Evolutionary conservation across 2,113 vertebrate species (phyloP), one percentile per base, ranked within the genome.

Genomic region (Scopus umbretta): DNA sequence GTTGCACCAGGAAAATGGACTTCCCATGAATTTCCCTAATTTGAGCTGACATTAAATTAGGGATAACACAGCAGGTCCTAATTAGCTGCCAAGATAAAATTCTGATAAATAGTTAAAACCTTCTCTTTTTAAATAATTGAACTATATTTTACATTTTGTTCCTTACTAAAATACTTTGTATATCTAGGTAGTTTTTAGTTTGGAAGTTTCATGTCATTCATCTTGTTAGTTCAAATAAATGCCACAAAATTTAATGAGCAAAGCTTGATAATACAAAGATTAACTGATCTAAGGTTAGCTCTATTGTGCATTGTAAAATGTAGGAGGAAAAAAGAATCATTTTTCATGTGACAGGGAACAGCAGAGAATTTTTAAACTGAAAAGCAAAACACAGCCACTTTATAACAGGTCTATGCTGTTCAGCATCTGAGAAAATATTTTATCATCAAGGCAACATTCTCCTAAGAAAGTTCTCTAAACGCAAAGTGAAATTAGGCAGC

Each of bases 161-260:
- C 55, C 50, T 50, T 66, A 40, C 22, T 91, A 45, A 92, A 75
- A 79, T 87, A 32, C 16, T 72, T 55, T 68, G 13, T 61, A 68
- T 76, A 38, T 62, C 84, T 86, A 59, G 16, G 29, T 52, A 74
- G 47, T 13, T 92, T 90, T 94, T 70, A 92, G 19, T 63, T 86
- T 79, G 43, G 13, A 81, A 95, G 26, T 66, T 97, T 70, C 27
- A 79, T 43, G 47, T 86, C 9, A 76, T 92, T 92, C 80, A 38
- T 92, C 94, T 91, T 89, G n/a, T 80, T 93, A 68, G 80, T 86
- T 93, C 59, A 95, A 92, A 56, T 93, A 97, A 85, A 74, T 91
- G 56, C 36, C 55, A n/a, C 67, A 56, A 96, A 95, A 94, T 80
- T n/a, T 75, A 95, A 84, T 89, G 80, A 92, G 29, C n/a, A 61